These are phyloP conservation scores for Pseudomyrmex concolor DNA, from an alignment of 1,140 invertebrate species.

Conservation along the genomic window DNA sequence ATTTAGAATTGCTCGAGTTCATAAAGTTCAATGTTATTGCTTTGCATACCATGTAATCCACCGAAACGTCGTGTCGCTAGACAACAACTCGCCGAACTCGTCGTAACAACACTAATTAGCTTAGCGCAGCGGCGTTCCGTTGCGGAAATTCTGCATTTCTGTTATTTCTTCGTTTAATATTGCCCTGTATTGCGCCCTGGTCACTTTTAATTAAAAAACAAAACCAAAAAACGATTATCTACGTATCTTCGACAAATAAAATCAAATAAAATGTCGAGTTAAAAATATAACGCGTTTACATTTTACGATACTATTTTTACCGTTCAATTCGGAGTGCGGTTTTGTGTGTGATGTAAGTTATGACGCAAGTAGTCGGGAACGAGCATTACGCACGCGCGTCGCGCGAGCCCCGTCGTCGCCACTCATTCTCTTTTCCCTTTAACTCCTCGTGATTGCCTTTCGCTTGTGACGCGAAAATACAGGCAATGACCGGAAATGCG, in stretches of 20 bases:
- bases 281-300: neutral
- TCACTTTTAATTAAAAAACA: slow-evolving; percentile 13
- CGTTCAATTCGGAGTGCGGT: too few relatives aligned
- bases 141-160: slow-evolving; percentile 26
- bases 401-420: slow-evolving; percentile 8
- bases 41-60: slow-evolving; percentile 36
- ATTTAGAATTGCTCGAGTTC: slow-evolving; percentile 49
- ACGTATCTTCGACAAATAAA: neutral
- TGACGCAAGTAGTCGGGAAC: neutral
- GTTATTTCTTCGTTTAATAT: slow-evolving; percentile 44
- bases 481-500: slow-evolving; percentile 44
- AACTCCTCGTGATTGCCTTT: slow-evolving; percentile 37
- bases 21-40: slow-evolving; percentile 47
- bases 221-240: neutral
- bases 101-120: slow-evolving; percentile 57
- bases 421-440: neutral
- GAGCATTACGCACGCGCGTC: slow-evolving; percentile 33
- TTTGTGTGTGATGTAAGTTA: neutral
- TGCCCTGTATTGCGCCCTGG: slow-evolving; percentile 4
- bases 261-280: neutral
- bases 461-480: slow-evolving; percentile 31
- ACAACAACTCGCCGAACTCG: slow-evolving; percentile 48
- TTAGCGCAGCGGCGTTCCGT: slow-evolving; percentile 1
- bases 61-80: slow-evolving; percentile 47
- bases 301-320: too few relatives aligned